Conservation (phyloP, 2,113 vertebrate species). For the Gymnocephalus cernua region DNA sequence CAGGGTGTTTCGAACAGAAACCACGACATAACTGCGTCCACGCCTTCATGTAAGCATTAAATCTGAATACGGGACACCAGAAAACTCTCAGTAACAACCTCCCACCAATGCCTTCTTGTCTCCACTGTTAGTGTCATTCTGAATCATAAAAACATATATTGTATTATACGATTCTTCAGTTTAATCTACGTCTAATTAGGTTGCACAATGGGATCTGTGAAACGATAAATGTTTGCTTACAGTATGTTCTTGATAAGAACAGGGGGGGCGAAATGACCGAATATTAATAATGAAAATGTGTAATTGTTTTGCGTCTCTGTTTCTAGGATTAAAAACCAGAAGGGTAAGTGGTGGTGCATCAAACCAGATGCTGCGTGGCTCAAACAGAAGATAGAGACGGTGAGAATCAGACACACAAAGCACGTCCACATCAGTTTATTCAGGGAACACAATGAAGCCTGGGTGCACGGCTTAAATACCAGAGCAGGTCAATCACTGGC, state of each 20-base stretch:
- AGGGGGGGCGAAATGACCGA: neutral
- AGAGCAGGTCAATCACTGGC: neutral
- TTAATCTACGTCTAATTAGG: neutral
- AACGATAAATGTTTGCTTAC: neutral
- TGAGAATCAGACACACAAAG: slow-evolving; percentile 14
- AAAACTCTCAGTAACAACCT: neutral
- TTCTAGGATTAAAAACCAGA: slow-evolving; percentile 18
- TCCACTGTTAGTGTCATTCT: neutral
- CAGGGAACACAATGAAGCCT: neutral
- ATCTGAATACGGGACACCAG: neutral
- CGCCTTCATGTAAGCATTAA: slow-evolving; percentile 57
- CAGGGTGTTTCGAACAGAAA: slow-evolving; percentile 36
- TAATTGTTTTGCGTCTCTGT: slow-evolving; percentile 1
- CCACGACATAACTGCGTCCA: slow-evolving; percentile 4
- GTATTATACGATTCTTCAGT: no score
- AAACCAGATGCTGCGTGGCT: slow-evolving; percentile 40
- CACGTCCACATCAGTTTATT: neutral
- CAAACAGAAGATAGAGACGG: slow-evolving; percentile 5
- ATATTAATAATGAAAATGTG: neutral
- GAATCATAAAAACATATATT: neutral
- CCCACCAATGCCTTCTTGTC: neutral
- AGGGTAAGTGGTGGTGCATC: neutral
- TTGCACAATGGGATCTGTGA: neutral
- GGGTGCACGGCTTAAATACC: neutral
- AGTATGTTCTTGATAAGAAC: neutral